Evolutionary conservation across 2,113 vertebrate species (phyloP), one percentile per base, ranked within the genome.

Genomic region (Chinchilla lanigera): DNA sequence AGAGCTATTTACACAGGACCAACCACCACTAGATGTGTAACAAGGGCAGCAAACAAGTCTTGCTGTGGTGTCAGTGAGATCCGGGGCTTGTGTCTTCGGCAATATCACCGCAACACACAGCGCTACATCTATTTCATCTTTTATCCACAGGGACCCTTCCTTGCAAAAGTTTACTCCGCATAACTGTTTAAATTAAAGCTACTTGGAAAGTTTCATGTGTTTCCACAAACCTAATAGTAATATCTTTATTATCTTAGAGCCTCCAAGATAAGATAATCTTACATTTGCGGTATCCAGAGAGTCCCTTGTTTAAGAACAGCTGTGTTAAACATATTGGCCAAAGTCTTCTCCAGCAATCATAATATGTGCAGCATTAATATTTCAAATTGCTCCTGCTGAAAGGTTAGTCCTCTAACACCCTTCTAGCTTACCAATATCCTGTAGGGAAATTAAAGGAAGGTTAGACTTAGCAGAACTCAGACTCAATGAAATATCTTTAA

Each of bases 401-500:
- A 98, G 90, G n/a, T 16, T 1, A 1, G 87, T 95, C 95, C 78
- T 93, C 82, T 85, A 71, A 97, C 63, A 98, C 78, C 65, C 82
- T 86, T 33, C 77, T 86, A 50, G 63, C 85, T 93, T 94, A 95
- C 95, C 89, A 98, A 93, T 97, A 97, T 93, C 73, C 93, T 94
- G 14, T 47, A 81, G 69, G 93, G 69, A 98, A 98, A 96, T 90
- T 71, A 98, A 96, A 98, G 77, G 38, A 80, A 87, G 17, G 47
- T 89, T 56, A 44, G 73, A 16, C 65, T 81, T 91, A 35, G 83
- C 54, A 86, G 88, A 58, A 41, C 77, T 81, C 26, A 54, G 83
- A 47, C 30, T 5, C 89, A 94, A 83, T 81, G 86, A 94, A 96
- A 82, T 95, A 35, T 47, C 60, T 92, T 82, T 77, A 84, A 95